Evolutionary conservation across 2,888 invertebrate genomes (phyloP).

Genomic region (Megalurothrips usitatus): DNA sequence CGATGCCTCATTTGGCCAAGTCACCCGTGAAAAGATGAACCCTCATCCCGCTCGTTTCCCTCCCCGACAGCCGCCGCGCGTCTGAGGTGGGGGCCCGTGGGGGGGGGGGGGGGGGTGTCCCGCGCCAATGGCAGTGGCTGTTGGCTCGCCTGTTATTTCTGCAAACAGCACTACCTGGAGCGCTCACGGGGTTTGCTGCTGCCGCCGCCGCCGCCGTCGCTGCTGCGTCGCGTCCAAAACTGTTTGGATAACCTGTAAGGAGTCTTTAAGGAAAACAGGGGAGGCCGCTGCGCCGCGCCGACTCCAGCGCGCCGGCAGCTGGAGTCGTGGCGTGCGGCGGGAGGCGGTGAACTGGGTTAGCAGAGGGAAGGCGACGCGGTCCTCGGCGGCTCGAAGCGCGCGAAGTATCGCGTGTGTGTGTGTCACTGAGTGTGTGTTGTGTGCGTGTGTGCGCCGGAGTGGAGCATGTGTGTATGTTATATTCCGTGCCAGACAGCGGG

Average conservation of each 20-base stretch:
- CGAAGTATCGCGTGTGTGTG: too few species aligned
- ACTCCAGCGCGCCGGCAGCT: too few species aligned
- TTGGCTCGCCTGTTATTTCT: background rate
- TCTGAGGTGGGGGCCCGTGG: background rate
- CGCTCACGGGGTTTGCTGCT: too few species aligned
- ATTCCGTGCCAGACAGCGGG: too few species aligned
- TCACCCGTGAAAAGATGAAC: constrained; percentile 1
- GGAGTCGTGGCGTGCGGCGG: background rate
- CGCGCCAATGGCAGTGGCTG: too few species aligned
- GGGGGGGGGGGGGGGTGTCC: background rate
- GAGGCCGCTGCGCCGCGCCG: background rate
- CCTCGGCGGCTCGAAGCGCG: background rate
- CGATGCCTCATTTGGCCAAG: constrained; percentile 10
- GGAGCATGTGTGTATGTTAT: too few species aligned
- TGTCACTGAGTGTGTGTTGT: too few species aligned
- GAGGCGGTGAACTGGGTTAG: background rate
- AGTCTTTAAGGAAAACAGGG: constrained; percentile 2
- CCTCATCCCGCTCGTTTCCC: background rate
- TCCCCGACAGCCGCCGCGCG: background rate
- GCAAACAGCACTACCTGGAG: background rate
- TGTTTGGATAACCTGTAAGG: constrained; percentile 19
- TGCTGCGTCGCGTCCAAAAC: background rate
- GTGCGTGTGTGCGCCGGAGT: too few species aligned
- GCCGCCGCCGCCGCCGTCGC: background rate
- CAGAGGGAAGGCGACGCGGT: background rate